phyloP scores from a whole-genome alignment of 1,140 invertebrate genomes.

The Pseudobourletiella spinata region DNA sequence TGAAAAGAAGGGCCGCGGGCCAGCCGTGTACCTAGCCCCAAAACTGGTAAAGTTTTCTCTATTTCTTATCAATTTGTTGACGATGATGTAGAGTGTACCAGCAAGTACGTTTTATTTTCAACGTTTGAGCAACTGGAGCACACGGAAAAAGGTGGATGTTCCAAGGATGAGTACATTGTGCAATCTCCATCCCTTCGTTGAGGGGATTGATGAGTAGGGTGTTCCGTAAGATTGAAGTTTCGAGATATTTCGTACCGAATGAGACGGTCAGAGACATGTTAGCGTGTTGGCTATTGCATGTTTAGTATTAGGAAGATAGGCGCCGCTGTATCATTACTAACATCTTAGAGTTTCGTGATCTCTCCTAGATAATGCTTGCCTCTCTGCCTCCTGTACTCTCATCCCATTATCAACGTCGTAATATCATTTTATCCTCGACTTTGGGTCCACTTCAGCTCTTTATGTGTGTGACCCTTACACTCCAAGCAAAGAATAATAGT shows the following conservation, averaged over 20 bases:
- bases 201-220: too few relatives aligned
- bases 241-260: too few relatives aligned
- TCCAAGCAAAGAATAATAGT: not conserved
- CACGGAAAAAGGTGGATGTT: too few relatives aligned
- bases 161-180: too few relatives aligned
- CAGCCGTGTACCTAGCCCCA: not conserved
- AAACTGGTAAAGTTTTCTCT: not conserved
- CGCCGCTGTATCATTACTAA: constrained; percentile 28
- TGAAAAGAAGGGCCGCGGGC: not conserved
- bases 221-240: too few relatives aligned
- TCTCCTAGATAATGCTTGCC: constrained; percentile 17
- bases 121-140: too few relatives aligned
- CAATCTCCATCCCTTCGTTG: too few relatives aligned
- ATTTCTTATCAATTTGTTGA: not conserved
- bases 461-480: not conserved
- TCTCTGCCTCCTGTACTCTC: constrained; percentile 3
- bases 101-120: too few relatives aligned
- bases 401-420: not conserved
- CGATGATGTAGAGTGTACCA: too few relatives aligned
- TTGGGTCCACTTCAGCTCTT: not conserved
- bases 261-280: too few relatives aligned
- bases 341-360: constrained; percentile 24
- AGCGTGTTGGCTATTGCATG: constrained; percentile 24
- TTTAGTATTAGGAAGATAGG: constrained; percentile 20
- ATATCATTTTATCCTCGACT: not conserved